These are phyloP conservation scores for Byasa hedistus DNA, from an alignment of 2,888 invertebrate genomes.

Conservation along the genomic window DNA sequence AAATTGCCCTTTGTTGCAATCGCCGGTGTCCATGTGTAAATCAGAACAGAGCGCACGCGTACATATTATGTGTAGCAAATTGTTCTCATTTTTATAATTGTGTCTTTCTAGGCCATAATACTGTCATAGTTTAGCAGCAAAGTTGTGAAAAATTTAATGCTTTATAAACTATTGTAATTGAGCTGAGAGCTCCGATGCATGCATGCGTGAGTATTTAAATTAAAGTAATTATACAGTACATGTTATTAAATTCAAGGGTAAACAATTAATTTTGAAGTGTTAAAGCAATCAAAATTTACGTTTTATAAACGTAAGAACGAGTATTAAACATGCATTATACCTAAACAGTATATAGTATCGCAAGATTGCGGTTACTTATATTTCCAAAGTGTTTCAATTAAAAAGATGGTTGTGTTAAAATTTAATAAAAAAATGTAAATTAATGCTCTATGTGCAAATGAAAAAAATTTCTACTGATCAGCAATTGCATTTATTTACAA, in stretches of 20 bases:
- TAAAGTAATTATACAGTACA: conserved; percentile 56
- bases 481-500: conserved; percentile 76
- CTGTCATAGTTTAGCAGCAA: conserved; percentile 6
- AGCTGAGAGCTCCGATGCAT: conserved; percentile 33
- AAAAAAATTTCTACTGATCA: conserved; percentile 52
- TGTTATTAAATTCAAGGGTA: conserved; percentile 64
- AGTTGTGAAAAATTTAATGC: conserved; percentile 59
- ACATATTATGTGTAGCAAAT: conserved; percentile 14
- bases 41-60: conserved; percentile 35
- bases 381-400: too few relatives aligned
- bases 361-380: background rate
- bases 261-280: conserved; percentile 17
- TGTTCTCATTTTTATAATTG: conserved; percentile 14
- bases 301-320: background rate
- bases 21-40: conserved; percentile 38
- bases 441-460: background rate
- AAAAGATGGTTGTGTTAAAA: background rate
- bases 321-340: background rate
- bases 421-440: background rate
- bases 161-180: conserved; percentile 60
- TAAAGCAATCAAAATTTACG: background rate
- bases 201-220: conserved; percentile 46
- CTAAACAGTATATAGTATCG: too few relatives aligned
- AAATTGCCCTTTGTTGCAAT: conserved; percentile 59
- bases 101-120: conserved; percentile 17